Percentiles rank a stretch among this genome's conserved stretches.
Conservation (phyloP, 2,888 invertebrate genomes). For the Anthoptus insignis region DNA sequence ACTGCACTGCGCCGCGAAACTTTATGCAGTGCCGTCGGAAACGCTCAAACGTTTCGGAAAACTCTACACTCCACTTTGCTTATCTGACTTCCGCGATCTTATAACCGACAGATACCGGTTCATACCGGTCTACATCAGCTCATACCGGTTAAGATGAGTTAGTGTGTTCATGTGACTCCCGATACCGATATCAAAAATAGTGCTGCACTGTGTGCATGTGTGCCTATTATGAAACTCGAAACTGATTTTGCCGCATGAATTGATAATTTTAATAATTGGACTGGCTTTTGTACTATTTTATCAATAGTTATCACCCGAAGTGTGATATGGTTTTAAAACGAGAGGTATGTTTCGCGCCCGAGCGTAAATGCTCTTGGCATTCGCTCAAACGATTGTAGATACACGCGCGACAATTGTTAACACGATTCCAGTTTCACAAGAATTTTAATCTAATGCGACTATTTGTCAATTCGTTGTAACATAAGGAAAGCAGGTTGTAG, state of each 20-base stretch:
- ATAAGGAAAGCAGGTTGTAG: conserved; percentile 12
- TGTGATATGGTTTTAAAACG: conserved; percentile 18
- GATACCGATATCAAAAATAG: background rate
- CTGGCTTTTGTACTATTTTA: conserved; percentile 27
- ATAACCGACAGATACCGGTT: background rate
- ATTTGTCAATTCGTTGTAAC: conserved; percentile 25
- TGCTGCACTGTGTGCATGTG: background rate
- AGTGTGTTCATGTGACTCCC: background rate
- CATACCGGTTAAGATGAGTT: conserved; percentile 6
- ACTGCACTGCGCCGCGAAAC: conserved; percentile 28
- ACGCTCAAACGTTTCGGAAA: conserved; percentile 6
- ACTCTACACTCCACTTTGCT: conserved; percentile 32
- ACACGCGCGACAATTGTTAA: conserved; percentile 21
- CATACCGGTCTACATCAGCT: background rate
- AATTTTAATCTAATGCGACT: conserved; percentile 18
- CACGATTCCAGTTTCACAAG: conserved; percentile 19
- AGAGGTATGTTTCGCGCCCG: conserved; percentile 5
- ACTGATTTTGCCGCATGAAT: conserved; percentile 3
- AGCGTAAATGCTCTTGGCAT: conserved; percentile 13
- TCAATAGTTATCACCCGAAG: conserved; percentile 8
- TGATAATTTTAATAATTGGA: conserved; percentile 7
- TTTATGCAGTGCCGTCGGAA: conserved; percentile 46
- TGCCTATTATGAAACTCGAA: conserved; percentile 12
- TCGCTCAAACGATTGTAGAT: conserved; percentile 19
- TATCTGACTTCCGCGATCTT: background rate